Evolutionary conservation across 1,140 invertebrate genomes (phyloP).

Genomic region (Psilanteris sp.): DNA sequence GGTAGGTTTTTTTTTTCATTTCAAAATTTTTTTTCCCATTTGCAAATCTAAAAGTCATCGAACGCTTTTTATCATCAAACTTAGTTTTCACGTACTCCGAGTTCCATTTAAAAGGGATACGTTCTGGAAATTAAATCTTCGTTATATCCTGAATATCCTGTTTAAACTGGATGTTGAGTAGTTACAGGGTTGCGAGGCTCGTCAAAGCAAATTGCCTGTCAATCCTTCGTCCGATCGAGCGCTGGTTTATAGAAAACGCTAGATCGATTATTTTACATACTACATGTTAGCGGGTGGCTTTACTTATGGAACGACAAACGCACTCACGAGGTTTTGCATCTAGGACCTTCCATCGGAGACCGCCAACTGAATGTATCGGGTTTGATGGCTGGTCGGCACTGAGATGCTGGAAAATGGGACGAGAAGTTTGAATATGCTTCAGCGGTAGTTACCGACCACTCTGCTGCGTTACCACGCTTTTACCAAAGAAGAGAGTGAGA

Average conservation of each 20-base stretch:
- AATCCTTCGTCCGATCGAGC: slow-evolving; percentile 55
- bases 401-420: slow-evolving; percentile 50
- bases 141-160: slow-evolving; percentile 7
- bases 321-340: slow-evolving; percentile 71
- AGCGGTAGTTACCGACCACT: slow-evolving; percentile 76
- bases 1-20: slow-evolving; percentile 1
- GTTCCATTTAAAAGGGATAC: too few relatives aligned
- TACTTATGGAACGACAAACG: slow-evolving; percentile 73
- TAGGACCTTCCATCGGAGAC: slow-evolving; percentile 57
- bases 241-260: slow-evolving; percentile 53
- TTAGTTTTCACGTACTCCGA: too few relatives aligned
- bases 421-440: slow-evolving; percentile 76
- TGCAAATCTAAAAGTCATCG: too few relatives aligned
- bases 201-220: slow-evolving; percentile 70
- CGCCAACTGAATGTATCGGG: slow-evolving; percentile 55
- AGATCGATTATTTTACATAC: slow-evolving; percentile 63
- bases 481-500: slow-evolving; percentile 50
- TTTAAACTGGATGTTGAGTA: background rate
- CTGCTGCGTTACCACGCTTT: slow-evolving; percentile 56
- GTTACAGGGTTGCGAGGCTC: slow-evolving; percentile 25
- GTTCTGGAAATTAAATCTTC: slow-evolving; percentile 12
- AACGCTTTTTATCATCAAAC: too few relatives aligned
- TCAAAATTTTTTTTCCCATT: too few relatives aligned
- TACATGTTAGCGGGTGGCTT: slow-evolving; percentile 60
- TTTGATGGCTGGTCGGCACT: slow-evolving; percentile 60